These are phyloP conservation scores for Gymnarchus niloticus DNA, from an alignment of 2,113 vertebrate species.

Conservation along the genomic window DNA sequence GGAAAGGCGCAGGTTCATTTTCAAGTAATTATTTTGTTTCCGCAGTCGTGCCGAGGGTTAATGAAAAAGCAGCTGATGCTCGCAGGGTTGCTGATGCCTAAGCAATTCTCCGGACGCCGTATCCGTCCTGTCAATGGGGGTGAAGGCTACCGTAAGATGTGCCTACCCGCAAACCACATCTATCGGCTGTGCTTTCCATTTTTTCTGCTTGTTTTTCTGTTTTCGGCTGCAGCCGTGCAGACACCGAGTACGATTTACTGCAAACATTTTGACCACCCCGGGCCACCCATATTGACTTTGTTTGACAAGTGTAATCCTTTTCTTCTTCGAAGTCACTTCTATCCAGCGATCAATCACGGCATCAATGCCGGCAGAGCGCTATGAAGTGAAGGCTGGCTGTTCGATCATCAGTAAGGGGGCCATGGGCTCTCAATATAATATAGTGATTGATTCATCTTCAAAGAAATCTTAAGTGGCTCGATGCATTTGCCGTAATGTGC, in stretches of 20 bases:
- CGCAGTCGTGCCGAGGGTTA: constrained; percentile 48
- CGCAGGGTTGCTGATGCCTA: constrained; percentile 57
- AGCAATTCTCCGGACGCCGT: constrained; percentile 48
- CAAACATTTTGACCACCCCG: constrained; percentile 75
- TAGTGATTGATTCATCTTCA: constrained; percentile 78
- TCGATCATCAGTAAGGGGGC: constrained; percentile 68
- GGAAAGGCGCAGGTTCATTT: neutral
- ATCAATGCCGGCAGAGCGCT: constrained; percentile 77
- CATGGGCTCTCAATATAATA: constrained; percentile 78
- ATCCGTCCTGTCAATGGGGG: constrained; percentile 58
- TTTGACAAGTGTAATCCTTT: constrained; percentile 82
- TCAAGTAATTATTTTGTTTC: constrained; percentile 31
- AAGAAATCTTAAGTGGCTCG: constrained; percentile 74
- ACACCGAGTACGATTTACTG: constrained; percentile 72
- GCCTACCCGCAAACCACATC: constrained; percentile 48
- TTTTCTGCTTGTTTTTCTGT: constrained; percentile 33
- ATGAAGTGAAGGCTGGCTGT: constrained; percentile 80
- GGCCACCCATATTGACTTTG: constrained; percentile 63
- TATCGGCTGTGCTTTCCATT: constrained; percentile 34
- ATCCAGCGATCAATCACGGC: constrained; percentile 83
- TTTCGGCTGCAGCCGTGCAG: constrained; percentile 62
- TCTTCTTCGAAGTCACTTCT: constrained; percentile 79
- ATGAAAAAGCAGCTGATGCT: constrained; percentile 49
- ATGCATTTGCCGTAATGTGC: constrained; percentile 57
- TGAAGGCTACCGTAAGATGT: constrained; percentile 45